Conservation (phyloP, 2,113 vertebrate genomes). For the Apus apus region DNA sequence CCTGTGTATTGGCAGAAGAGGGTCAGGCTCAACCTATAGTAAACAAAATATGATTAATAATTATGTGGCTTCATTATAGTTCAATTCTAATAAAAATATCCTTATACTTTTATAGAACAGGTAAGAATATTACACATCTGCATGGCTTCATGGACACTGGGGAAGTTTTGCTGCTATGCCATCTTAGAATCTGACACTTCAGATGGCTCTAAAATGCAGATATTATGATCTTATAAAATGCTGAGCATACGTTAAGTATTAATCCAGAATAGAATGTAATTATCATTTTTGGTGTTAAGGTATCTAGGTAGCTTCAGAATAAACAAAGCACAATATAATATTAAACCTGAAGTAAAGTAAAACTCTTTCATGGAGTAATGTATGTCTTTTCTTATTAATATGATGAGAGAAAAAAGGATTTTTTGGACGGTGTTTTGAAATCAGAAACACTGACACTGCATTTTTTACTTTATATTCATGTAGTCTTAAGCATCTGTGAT, state of each 20-base stretch:
- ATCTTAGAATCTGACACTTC: not conserved
- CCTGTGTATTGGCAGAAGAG: not conserved
- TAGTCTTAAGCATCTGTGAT: conserved; percentile 35
- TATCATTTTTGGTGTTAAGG: not conserved
- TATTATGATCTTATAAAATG: not conserved
- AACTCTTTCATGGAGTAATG: not conserved
- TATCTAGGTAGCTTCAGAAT: not conserved
- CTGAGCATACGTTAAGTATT: not conserved
- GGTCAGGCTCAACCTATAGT: not conserved
- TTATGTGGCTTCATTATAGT: not conserved
- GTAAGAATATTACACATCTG: not conserved
- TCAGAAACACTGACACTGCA: conserved; percentile 27
- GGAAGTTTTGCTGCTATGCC: not conserved
- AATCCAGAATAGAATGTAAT: not conserved
- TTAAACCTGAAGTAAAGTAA: not conserved
- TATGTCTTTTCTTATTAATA: not conserved
- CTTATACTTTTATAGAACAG: not conserved
- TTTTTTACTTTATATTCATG: conserved; percentile 21
- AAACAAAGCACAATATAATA: not conserved
- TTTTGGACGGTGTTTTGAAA: conserved; percentile 30
- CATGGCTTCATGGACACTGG: not conserved
- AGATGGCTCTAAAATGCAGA: not conserved
- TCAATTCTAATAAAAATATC: not conserved
- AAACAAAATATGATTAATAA: not conserved
- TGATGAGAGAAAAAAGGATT: not conserved